A percentile compares a stretch with the other conserved stretches of the same genome.
These are phyloP conservation scores for Caenorhabditis parvicauda DNA, from an alignment of 2,888 invertebrate genomes.

Conservation along the genomic window DNA sequence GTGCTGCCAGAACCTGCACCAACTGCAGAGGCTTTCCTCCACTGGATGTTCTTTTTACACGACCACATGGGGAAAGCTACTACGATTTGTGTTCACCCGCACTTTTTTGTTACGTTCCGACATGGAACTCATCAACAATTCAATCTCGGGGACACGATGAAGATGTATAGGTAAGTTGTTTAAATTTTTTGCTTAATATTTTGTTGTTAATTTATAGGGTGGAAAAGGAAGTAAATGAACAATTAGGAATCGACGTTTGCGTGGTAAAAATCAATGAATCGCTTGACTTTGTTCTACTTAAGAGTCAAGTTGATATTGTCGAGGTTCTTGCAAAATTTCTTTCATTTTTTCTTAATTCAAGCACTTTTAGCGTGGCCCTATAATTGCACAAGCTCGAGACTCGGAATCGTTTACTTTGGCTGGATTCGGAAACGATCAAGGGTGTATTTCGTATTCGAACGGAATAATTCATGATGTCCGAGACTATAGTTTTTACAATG, in stretches of 20 bases:
- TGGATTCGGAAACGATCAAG: conserved; percentile 24
- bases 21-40: conserved; percentile 19
- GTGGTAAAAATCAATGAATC: conserved; percentile 30
- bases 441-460: conserved; percentile 15
- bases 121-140: conserved; percentile 28
- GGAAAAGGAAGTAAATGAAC: conserved; percentile 15
- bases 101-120: conserved; percentile 26
- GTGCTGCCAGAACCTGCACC: conserved; percentile 29
- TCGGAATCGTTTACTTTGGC: conserved; percentile 25
- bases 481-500: conserved; percentile 19
- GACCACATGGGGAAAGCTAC: conserved; percentile 26
- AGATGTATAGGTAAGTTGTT: conserved; percentile 26
- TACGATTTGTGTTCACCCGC: conserved; percentile 22
- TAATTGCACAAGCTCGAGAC: conserved; percentile 18
- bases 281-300: conserved; percentile 26
- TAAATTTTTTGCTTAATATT: conserved; percentile 18
- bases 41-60: conserved; percentile 26
- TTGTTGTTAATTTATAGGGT: conserved; percentile 21
- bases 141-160: conserved; percentile 23
- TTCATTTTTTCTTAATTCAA: conserved; percentile 32
- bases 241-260: conserved; percentile 16
- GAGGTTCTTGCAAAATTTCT: conserved; percentile 28
- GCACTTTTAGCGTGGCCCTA: conserved; percentile 26
- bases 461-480: conserved; percentile 21
- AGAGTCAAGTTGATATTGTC: conserved; percentile 27